Conservation (phyloP, 1,140 invertebrate species). For the Bombus superbus region DNA sequence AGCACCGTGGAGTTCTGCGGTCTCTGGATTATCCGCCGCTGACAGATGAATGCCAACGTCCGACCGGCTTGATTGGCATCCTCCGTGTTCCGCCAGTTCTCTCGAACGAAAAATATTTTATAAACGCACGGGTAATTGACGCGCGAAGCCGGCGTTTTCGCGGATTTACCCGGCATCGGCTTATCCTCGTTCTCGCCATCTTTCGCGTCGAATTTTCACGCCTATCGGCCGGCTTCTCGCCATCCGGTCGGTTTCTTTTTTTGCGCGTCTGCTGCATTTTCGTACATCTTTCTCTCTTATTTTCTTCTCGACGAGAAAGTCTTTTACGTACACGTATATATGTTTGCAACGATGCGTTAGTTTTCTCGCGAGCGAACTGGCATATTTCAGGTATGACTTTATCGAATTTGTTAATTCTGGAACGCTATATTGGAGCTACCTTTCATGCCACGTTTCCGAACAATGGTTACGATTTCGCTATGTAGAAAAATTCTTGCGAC, state of each 20-base stretch:
- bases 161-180: constrained; percentile 10
- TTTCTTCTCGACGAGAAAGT: not conserved
- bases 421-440: not conserved
- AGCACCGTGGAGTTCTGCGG: constrained; percentile 19
- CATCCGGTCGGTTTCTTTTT: not conserved
- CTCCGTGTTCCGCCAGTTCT: not conserved
- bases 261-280: not conserved
- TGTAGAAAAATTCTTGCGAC: not conserved
- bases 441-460: not conserved
- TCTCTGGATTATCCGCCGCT: constrained; percentile 53
- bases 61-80: constrained; percentile 43
- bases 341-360: not conserved
- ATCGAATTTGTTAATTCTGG: not conserved
- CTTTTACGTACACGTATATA: not conserved
- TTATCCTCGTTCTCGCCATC: constrained; percentile 40
- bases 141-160: not conserved
- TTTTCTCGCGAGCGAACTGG: no score
- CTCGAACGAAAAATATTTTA: constrained; percentile 57
- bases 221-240: not conserved
- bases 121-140: constrained; percentile 56
- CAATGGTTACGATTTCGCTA: not conserved
- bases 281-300: not conserved
- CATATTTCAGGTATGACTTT: not conserved
- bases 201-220: constrained; percentile 38
- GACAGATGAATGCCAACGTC: constrained; percentile 51